Percentiles rank a stretch among this genome's conserved stretches.
These are phyloP conservation scores for Chloroceryle amazona DNA, from an alignment of 2,797 vertebrate genomes.

Conservation along the genomic window DNA sequence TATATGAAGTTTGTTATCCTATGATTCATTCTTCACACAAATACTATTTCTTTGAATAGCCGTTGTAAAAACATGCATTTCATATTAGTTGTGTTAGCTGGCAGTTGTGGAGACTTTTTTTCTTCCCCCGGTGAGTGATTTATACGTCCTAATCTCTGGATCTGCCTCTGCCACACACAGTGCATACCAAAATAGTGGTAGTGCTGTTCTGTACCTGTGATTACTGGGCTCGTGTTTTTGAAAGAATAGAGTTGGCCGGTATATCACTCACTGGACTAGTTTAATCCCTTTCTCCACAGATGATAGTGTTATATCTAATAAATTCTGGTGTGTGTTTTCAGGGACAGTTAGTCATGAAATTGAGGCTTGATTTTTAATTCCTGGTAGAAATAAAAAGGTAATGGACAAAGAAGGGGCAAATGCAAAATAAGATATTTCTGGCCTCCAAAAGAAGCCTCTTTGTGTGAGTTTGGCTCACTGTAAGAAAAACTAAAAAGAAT, in stretches of 20 bases:
- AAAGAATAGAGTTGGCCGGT: neutral
- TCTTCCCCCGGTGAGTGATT: conserved; percentile 32
- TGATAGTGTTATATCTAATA: neutral
- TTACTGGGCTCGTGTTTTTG: neutral
- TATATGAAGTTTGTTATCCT: conserved; percentile 20
- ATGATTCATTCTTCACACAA: conserved; percentile 73
- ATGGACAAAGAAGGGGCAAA: neutral
- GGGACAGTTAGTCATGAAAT: neutral
- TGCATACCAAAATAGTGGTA: neutral
- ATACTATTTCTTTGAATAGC: conserved; percentile 51
- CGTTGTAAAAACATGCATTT: conserved; percentile 64
- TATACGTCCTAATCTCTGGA: neutral
- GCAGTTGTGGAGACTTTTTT: neutral
- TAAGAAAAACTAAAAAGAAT: neutral
- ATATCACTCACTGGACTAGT: neutral
- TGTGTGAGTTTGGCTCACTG: neutral
- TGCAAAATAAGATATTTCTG: neutral
- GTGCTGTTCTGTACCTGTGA: neutral
- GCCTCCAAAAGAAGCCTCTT: neutral
- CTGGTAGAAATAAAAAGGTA: neutral
- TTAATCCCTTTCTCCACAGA: neutral
- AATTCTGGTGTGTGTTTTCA: neutral
- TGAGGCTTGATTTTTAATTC: conserved; percentile 2
- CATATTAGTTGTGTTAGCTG: conserved; percentile 43
- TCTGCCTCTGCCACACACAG: conserved; percentile 13